These are phyloP conservation scores for Rapana venosa DNA, from an alignment of 2,888 invertebrate genomes.

Conservation along the genomic window DNA sequence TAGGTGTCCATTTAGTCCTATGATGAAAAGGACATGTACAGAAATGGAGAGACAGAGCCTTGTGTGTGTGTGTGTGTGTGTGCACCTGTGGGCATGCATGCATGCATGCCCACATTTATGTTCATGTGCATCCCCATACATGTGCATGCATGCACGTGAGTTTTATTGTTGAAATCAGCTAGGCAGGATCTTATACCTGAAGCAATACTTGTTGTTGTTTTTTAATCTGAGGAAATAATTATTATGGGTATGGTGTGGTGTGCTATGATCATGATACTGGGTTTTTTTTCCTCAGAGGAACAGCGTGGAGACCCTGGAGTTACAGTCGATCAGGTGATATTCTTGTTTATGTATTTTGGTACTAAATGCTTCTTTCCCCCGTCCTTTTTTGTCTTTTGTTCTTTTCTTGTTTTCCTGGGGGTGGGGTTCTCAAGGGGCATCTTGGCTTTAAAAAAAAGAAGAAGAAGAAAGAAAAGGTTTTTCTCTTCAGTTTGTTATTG, in stretches of 20 bases:
- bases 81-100: too few species aligned
- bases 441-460: too few species aligned
- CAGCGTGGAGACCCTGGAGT: neutral
- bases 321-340: neutral
- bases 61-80: neutral
- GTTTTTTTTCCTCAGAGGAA: neutral
- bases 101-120: too few species aligned
- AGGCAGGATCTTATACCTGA: neutral
- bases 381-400: neutral
- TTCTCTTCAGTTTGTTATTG: neutral
- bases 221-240: neutral
- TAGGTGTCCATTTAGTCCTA: too few species aligned
- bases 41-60: too few species aligned
- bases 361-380: neutral
- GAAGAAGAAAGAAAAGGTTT: too few species aligned
- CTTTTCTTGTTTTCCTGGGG: neutral
- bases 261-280: neutral
- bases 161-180: neutral
- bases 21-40: too few species aligned
- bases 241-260: neutral
- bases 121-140: neutral
- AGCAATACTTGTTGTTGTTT: neutral
- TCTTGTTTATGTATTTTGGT: neutral
- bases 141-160: neutral
- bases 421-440: too few species aligned